A percentile compares a stretch with the other conserved stretches of the same genome.
These are phyloP conservation scores for Spinibarbus caldwelli DNA, from an alignment of 2,797 vertebrate species.

Conservation along the genomic window DNA sequence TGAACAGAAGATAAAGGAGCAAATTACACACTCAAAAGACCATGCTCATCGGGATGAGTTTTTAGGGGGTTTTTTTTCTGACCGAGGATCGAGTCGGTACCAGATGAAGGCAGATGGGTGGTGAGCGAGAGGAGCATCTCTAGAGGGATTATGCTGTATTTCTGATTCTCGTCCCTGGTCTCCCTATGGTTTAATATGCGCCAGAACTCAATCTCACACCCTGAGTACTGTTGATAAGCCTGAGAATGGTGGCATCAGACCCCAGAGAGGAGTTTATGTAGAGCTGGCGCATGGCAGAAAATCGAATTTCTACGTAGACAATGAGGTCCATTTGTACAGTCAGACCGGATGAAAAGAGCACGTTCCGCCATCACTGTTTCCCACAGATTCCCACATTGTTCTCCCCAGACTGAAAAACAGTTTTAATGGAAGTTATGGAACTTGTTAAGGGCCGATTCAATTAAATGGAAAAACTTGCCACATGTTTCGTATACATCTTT, in stretches of 20 bases:
- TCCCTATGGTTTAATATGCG: conserved; percentile 71
- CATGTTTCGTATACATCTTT: conserved; percentile 41
- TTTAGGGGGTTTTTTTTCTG: conserved; percentile 57
- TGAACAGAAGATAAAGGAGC: conserved; percentile 66
- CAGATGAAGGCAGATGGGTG: conserved; percentile 38
- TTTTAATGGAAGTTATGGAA: conserved; percentile 57
- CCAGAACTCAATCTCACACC: conserved; percentile 77
- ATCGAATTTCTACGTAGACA: conserved; percentile 80
- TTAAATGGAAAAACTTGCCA: conserved; percentile 49
- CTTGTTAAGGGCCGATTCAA: conserved; percentile 52
- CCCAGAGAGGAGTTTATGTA: conserved; percentile 70
- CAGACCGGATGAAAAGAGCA: conserved; percentile 76
- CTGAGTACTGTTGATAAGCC: conserved; percentile 81
- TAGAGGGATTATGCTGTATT: conserved; percentile 57
- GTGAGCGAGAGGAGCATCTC: conserved; percentile 42
- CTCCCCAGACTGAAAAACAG: conserved; percentile 48
- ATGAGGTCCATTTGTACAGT: conserved; percentile 81
- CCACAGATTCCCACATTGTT: conserved; percentile 53
- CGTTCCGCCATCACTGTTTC: conserved; percentile 61
- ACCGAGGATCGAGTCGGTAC: conserved; percentile 34
- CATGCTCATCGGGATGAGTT: conserved; percentile 56
- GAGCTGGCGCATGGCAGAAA: conserved; percentile 74
- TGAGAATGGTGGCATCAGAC: conserved; percentile 66
- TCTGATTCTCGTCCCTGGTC: conserved; percentile 52
- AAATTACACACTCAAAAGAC: conserved; percentile 71